These are phyloP conservation scores for honey bee (Apis mellifera) DNA, from an alignment of 1,140 invertebrate species.

Conservation along the genomic window Amel_HAv3.1 CM009939.2:9744501-9745000, in stretches of 20 bases:
- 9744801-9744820: neutral
- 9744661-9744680: no score
- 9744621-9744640: constrained; percentile 42
- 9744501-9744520: constrained; percentile 82
- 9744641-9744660: neutral
- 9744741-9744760: no score
- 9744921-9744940: neutral
- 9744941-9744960: constrained; percentile 70
- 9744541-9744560: constrained; percentile 84
- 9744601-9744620: constrained; percentile 78
- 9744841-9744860: neutral
- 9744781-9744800: constrained; percentile 44
- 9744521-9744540: constrained; percentile 83
- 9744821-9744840: neutral
- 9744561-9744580: constrained; percentile 83
- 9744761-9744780: neutral
- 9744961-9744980: constrained; percentile 76
- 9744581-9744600: constrained; percentile 83
- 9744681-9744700: neutral
- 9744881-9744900: neutral
- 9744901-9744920: neutral
- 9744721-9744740: neutral
- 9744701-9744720: no score
- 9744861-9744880: neutral
- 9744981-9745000: constrained; percentile 80